phyloP scores from a whole-genome alignment of 2,797 vertebrate genomes.

The Anguilla pacifica region DNA sequence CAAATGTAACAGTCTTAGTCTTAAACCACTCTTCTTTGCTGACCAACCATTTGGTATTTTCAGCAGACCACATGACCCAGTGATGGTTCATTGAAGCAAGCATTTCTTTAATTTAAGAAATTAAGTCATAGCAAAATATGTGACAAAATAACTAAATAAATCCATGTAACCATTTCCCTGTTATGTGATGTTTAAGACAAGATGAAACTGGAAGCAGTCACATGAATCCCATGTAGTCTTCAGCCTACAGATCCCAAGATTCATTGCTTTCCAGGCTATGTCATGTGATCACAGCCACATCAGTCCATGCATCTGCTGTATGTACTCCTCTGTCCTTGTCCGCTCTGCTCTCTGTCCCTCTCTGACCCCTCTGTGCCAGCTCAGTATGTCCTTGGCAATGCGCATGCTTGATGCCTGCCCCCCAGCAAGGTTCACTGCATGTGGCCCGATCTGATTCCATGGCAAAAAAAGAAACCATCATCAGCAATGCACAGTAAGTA shows the following conservation, averaged over 20 bases:
- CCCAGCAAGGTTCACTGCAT: slow-evolving; percentile 78
- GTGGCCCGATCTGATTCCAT: slow-evolving; percentile 71
- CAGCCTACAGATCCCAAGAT: background rate
- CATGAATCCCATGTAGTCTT: background rate
- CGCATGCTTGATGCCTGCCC: slow-evolving; percentile 74
- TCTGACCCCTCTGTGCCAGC: slow-evolving; percentile 24
- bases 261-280: background rate
- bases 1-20: slow-evolving; percentile 11
- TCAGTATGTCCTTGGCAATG: slow-evolving; percentile 68
- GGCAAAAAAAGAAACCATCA: background rate
- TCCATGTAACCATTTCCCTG: background rate
- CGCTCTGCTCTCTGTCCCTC: slow-evolving; percentile 37
- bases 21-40: background rate
- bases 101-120: background rate
- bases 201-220: background rate
- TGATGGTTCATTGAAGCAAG: background rate
- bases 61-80: background rate
- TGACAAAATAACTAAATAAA: background rate
- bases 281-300: slow-evolving; percentile 68
- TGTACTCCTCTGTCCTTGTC: slow-evolving; percentile 65
- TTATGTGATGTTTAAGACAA: background rate
- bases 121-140: background rate
- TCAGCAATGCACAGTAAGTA: background rate
- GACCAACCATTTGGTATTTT: background rate
- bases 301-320: slow-evolving; percentile 75